phyloP scores from a whole-genome alignment of 2,888 invertebrate genomes.

The Trachelus stipa region DNA sequence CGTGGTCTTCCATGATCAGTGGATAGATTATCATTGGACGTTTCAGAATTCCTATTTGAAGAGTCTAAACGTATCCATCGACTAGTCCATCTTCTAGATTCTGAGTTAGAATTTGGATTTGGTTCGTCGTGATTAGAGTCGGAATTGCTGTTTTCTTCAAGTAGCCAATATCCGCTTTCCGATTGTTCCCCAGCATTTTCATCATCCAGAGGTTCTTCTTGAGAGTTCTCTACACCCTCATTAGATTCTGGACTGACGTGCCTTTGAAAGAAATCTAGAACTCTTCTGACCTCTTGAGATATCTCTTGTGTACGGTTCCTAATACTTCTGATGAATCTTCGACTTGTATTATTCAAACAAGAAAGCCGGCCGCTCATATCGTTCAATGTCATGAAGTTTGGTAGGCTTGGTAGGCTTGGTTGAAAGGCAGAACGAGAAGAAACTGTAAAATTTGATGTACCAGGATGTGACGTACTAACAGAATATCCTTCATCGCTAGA shows the following conservation, averaged over 20 bases:
- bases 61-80: slow-evolving; percentile 56
- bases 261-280: slow-evolving; percentile 25
- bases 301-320: slow-evolving; percentile 20
- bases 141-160: slow-evolving; percentile 59
- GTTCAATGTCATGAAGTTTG: slow-evolving; percentile 20
- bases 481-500: slow-evolving; percentile 48
- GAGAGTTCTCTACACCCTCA: background rate
- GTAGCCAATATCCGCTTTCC: slow-evolving; percentile 58
- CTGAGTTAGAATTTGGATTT: slow-evolving; percentile 30
- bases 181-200: slow-evolving; percentile 48
- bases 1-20: slow-evolving; percentile 22
- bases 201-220: slow-evolving; percentile 23
- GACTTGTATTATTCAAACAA: background rate
- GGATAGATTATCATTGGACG: slow-evolving; percentile 20
- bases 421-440: slow-evolving; percentile 61
- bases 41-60: slow-evolving; percentile 38
- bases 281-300: slow-evolving; percentile 21
- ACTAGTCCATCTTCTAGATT: slow-evolving; percentile 48
- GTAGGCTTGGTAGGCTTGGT: slow-evolving; percentile 49
- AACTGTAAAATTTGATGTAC: slow-evolving; percentile 49
- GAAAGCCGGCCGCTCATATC: background rate
- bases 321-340: background rate
- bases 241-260: background rate
- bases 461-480: slow-evolving; percentile 29
- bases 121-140: slow-evolving; percentile 56